These are phyloP conservation scores for Lordiphosa clarofinis DNA, from an alignment of 1,140 invertebrate species.

Conservation along the genomic window DNA sequence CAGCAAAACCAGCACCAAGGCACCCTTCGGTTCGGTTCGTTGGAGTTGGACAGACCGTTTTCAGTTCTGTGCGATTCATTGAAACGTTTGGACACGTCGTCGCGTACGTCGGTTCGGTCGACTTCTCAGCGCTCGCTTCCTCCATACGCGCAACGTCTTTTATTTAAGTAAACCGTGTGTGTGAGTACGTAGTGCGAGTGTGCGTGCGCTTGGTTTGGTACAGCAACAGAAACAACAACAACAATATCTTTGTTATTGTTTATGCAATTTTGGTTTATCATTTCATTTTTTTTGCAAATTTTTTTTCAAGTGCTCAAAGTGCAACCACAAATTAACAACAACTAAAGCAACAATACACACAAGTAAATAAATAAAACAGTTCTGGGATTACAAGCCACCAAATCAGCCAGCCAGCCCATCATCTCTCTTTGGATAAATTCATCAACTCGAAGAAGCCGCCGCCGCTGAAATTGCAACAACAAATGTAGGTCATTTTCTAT, in stretches of 20 bases:
- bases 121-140: not conserved
- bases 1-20: not conserved
- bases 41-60: constrained; percentile 24
- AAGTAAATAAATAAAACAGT: constrained; percentile 3
- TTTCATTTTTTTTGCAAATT: constrained; percentile 38
- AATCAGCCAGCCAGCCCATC: not conserved
- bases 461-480: constrained; percentile 9
- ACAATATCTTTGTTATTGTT: constrained; percentile 30
- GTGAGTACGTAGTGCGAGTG: constrained; percentile 12
- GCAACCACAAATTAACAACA: constrained; percentile 16
- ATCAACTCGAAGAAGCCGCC: constrained; percentile 3
- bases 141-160: constrained; percentile 1
- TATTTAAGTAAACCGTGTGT: constrained; percentile 6
- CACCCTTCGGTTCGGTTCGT: constrained; percentile 12
- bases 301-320: constrained; percentile 66
- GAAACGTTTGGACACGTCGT: constrained; percentile 62
- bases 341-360: constrained; percentile 15
- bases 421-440: no score
- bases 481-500: constrained; percentile 27
- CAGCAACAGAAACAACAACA: constrained; percentile 9
- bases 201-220: no score
- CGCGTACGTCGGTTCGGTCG: constrained; percentile 14
- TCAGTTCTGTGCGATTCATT: constrained; percentile 66
- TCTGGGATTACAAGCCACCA: not conserved
- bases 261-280: constrained; percentile 10